Percentiles rank a stretch among this genome's conserved stretches.
Conservation (phyloP, 2,888 invertebrate species). For the Calliscelio sp. region DNA sequence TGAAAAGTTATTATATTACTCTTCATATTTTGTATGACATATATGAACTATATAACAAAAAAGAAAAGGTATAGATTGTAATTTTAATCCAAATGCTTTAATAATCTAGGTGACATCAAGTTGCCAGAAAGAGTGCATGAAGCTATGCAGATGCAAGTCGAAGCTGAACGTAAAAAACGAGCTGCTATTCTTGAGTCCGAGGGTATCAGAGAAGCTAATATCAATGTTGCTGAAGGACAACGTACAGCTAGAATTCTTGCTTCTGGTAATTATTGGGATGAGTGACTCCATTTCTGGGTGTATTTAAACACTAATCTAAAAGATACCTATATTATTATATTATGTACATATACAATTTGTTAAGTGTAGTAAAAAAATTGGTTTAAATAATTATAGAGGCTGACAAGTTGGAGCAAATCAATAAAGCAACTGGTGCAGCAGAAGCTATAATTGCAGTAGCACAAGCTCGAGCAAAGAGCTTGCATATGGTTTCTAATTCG, state of each 20-base stretch:
- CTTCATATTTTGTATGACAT: too few relatives aligned
- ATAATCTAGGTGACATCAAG: slow-evolving; percentile 92
- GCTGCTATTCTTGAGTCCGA: slow-evolving; percentile 99
- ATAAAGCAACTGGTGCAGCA: slow-evolving; percentile 97
- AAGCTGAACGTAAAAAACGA: slow-evolving; percentile 98
- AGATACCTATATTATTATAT: too few relatives aligned
- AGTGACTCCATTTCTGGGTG: too few relatives aligned
- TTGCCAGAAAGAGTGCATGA: slow-evolving; percentile 97
- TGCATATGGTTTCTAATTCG: slow-evolving; percentile 91
- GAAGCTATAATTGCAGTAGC: slow-evolving; percentile 96
- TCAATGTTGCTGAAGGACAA: slow-evolving; percentile 99
- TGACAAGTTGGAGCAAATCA: slow-evolving; percentile 96
- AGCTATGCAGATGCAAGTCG: slow-evolving; percentile 99
- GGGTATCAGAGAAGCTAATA: slow-evolving; percentile 95
- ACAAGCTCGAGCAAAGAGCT: slow-evolving; percentile 94
- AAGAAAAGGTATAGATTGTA: too few relatives aligned
- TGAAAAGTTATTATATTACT: not conserved
- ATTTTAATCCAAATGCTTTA: not conserved
- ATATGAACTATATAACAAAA: too few relatives aligned
- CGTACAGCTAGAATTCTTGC: slow-evolving; percentile 95
- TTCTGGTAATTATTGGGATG: slow-evolving; percentile 92
- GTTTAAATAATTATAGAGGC: slow-evolving; percentile 92
- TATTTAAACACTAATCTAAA: too few relatives aligned
- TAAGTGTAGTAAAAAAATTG: too few relatives aligned
- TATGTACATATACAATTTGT: too few relatives aligned